A percentile compares a stretch with the other conserved stretches of the same genome.
Evolutionary conservation across 2,888 invertebrate genomes (phyloP).

Genomic region (Trisateles emortualis): DNA sequence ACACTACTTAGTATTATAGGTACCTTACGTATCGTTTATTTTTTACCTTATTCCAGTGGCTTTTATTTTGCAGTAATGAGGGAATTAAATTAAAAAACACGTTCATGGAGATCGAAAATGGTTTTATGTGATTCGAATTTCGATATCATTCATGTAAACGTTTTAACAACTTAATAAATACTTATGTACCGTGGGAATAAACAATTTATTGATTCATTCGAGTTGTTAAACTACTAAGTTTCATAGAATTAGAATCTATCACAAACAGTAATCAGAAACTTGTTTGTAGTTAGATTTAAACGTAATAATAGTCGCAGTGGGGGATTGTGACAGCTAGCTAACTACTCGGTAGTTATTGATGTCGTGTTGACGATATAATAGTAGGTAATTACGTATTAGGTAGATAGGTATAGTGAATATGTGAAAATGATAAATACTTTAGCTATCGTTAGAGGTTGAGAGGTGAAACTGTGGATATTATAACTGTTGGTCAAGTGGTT

Average conservation of each 20-base stretch:
- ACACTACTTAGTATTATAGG: neutral
- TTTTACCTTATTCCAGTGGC: neutral
- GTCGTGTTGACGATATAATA: neutral
- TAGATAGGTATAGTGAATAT: no score
- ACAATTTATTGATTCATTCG: conserved; percentile 8
- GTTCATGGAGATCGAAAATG: neutral
- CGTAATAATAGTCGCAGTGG: conserved; percentile 11
- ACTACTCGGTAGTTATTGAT: neutral
- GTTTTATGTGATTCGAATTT: neutral
- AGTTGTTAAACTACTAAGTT: neutral
- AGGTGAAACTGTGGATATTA: no score
- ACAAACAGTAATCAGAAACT: conserved; percentile 19
- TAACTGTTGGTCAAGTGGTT: no score
- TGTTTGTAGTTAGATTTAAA: conserved; percentile 9
- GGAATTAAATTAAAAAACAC: neutral
- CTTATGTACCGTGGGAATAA: conserved; percentile 6
- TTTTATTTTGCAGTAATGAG: neutral
- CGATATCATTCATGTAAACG: neutral
- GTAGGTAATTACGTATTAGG: neutral
- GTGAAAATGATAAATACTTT: neutral
- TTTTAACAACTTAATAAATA: neutral
- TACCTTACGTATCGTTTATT: neutral
- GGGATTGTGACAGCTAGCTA: neutral
- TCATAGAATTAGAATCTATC: conserved; percentile 7
- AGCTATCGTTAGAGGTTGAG: neutral